A percentile compares a stretch with the other conserved stretches of the same genome.
phyloP scores from a whole-genome alignment of 92 coral and sea anemone species.

The Siderastrea siderea region DNA sequence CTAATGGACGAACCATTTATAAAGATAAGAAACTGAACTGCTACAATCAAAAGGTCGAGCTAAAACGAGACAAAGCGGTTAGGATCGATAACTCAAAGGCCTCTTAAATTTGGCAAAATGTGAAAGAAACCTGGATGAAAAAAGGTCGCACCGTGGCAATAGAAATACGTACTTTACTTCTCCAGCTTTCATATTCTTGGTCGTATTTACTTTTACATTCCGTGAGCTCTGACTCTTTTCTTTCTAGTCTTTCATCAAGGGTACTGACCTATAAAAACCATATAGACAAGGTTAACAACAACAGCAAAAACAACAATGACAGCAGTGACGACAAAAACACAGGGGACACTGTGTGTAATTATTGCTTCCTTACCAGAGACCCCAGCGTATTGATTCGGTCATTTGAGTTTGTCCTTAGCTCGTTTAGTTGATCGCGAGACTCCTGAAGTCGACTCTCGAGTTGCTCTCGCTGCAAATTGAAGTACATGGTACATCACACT shows the following conservation, averaged over 20 bases:
- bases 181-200: conserved; percentile 72
- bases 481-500: background rate
- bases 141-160: background rate
- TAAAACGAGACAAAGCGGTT: too few species aligned
- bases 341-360: background rate
- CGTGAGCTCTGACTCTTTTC: conserved; percentile 89
- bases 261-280: conserved; percentile 83
- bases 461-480: conserved; percentile 74
- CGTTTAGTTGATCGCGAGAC: conserved; percentile 88
- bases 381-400: conserved; percentile 87
- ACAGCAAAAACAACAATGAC: background rate
- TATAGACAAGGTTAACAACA: background rate
- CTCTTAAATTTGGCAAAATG: too few species aligned
- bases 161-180: conserved; percentile 47
- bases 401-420: conserved; percentile 81
- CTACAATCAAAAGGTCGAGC: too few species aligned
- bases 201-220: conserved; percentile 82
- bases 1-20: too few species aligned
- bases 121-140: too few species aligned
- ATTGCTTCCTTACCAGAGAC: conserved; percentile 71
- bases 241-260: conserved; percentile 92
- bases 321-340: background rate
- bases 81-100: too few species aligned
- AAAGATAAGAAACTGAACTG: too few species aligned
- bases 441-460: conserved; percentile 86